Evolutionary conservation across 2,797 vertebrate species (phyloP).

Genomic region (Bradypodion ventrale): DNA sequence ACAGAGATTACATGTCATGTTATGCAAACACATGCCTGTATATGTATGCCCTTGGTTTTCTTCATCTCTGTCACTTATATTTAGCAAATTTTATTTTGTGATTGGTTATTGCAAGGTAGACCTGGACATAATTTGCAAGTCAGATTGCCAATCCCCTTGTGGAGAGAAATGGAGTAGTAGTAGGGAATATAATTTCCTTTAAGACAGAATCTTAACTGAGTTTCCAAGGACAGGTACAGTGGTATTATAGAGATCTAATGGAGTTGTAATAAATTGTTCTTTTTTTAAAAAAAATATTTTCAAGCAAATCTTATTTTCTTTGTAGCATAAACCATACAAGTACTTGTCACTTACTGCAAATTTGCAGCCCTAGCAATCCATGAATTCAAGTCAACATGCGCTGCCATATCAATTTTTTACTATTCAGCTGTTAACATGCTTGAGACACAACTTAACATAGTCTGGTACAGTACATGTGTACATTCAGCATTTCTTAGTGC

Average conservation of each 20-base stretch:
- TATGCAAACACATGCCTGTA: too few relatives aligned
- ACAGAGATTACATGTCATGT: too few relatives aligned
- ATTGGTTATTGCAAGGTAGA: too few relatives aligned
- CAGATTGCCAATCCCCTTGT: too few relatives aligned
- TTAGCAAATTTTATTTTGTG: too few relatives aligned
- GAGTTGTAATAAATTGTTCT: not conserved
- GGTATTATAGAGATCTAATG: not conserved
- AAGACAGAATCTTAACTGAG: not conserved
- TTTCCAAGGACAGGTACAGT: not conserved
- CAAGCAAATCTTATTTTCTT: not conserved
- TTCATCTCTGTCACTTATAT: too few relatives aligned
- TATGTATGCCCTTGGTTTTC: too few relatives aligned
- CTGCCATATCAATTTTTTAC: not conserved
- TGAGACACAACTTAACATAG: not conserved
- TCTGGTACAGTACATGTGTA: not conserved
- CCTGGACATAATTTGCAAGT: too few relatives aligned
- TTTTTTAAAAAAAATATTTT: not conserved
- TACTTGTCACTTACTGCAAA: not conserved
- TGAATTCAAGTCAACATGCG: not conserved
- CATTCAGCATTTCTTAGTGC: not conserved
- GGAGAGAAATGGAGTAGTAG: too few relatives aligned
- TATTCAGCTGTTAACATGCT: not conserved
- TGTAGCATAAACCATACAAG: not conserved
- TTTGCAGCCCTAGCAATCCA: not conserved
- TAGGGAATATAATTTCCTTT: not conserved